Percentiles rank a stretch among this genome's conserved stretches.
Conservation (phyloP, 2,797 vertebrate species). For the Liasis olivaceus region DNA sequence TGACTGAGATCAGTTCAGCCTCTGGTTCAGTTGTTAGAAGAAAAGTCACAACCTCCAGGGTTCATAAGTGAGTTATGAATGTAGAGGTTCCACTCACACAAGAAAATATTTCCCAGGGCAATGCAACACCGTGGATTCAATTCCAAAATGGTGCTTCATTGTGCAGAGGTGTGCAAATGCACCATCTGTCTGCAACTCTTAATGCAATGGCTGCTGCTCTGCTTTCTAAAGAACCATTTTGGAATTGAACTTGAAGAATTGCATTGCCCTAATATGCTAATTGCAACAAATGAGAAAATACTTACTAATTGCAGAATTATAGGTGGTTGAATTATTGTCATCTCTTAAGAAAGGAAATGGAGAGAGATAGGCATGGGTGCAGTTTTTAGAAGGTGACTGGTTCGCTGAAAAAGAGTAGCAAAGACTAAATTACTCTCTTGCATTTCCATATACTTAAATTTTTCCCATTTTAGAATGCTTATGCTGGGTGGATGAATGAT, state of each 20-base stretch:
- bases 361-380: conserved; percentile 88
- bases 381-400: conserved; percentile 85
- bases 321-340: conserved; percentile 85
- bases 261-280: background rate
- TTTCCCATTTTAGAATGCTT: conserved; percentile 9
- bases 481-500: background rate
- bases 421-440: conserved; percentile 22
- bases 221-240: background rate
- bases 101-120: conserved; percentile 65
- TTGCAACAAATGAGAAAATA: conserved; percentile 41
- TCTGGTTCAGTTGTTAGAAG: background rate
- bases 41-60: background rate
- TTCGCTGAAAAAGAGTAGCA: conserved; percentile 77
- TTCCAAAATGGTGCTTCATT: background rate
- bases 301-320: conserved; percentile 91
- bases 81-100: background rate
- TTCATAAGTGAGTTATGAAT: background rate
- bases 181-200: background rate
- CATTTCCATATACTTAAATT: background rate
- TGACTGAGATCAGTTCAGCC: background rate
- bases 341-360: conserved; percentile 87
- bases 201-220: background rate
- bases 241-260: background rate
- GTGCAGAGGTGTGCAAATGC: background rate
- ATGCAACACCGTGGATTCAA: background rate